A percentile compares a stretch with the other conserved stretches of the same genome.
Conservation (phyloP, 2,797 vertebrate genomes). For the Chelon labrosus region DNA sequence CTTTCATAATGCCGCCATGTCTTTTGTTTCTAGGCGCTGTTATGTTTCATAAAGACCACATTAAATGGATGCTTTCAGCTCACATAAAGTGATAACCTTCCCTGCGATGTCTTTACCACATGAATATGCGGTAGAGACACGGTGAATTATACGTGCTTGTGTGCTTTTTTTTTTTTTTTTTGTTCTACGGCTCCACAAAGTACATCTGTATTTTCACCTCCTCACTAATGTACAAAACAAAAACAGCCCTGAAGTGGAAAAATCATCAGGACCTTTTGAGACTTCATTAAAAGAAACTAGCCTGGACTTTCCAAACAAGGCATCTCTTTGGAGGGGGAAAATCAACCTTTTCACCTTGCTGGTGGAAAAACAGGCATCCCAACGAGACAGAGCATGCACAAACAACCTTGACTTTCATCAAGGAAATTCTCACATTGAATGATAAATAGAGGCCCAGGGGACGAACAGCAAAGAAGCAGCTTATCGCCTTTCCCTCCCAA, state of each 20-base stretch:
- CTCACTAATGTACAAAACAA: slow-evolving; percentile 71
- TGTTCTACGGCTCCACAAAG: slow-evolving; percentile 32
- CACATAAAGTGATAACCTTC: slow-evolving; percentile 47
- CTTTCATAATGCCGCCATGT: slow-evolving; percentile 39
- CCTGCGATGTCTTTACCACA: slow-evolving; percentile 34
- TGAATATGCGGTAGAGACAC: slow-evolving; percentile 44
- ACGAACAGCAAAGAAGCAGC: slow-evolving; percentile 82
- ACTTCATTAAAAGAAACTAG: slow-evolving; percentile 82
- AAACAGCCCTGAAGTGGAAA: slow-evolving; percentile 75
- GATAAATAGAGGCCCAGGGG: slow-evolving; percentile 87
- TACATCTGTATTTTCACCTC: slow-evolving; percentile 67
- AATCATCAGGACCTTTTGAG: slow-evolving; percentile 80
- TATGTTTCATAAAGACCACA: slow-evolving; percentile 69
- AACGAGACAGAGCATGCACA: slow-evolving; percentile 81
- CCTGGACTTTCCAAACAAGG: slow-evolving; percentile 75
- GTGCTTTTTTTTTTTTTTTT: too few species aligned
- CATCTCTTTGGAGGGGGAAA: slow-evolving; percentile 79
- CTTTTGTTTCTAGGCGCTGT: slow-evolving; percentile 45
- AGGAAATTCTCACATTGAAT: slow-evolving; percentile 89
- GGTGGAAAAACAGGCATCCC: slow-evolving; percentile 84
- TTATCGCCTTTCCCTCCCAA: slow-evolving; percentile 86
- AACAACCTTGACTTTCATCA: slow-evolving; percentile 90
- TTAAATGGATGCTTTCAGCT: slow-evolving; percentile 67
- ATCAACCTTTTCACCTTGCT: slow-evolving; percentile 87
- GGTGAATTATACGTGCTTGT: slow-evolving; percentile 43